Base-by-base conservation (phyloP, 2,113 vertebrate genomes). In the Cariama cristata region DNA sequence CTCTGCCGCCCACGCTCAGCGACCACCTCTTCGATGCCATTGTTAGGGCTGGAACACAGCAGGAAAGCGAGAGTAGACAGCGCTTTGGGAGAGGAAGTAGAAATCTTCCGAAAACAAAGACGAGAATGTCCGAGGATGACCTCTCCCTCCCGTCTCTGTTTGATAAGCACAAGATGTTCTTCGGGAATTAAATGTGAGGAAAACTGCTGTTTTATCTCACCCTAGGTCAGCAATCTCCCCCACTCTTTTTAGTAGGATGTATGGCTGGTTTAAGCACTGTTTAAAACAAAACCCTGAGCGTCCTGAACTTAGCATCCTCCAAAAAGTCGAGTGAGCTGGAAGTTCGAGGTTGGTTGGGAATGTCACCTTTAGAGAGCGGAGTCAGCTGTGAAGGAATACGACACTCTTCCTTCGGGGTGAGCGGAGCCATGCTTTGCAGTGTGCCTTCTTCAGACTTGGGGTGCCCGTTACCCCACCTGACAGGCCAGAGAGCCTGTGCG, bases 361-460 rank as follows among this genome's bases (percentile, higher is more conserved):
- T 4, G 11, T 67, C 79, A 17, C 62, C 42, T 59, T 68, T 45
- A 16, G 59, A 32, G 40, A 50, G 40, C 2, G 14, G 45, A 58
- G 26, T n/a, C 60, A 76, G 24, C 69, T 71, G 11, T 18, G 26
- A 55, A 67, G 53, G 42, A 74, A 3, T 21, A 8, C 50, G 60
- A 10, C 12, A 1, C 66, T 24, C 7, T 71, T 15, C 28, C 20
- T 42, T 9, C 11, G 1, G 16, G 6, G 47, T 5, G 20, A 59
- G 38, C 3, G 1, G 47, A 30, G 63, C 62, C 18, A 0, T 19
- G 38, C 33, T 40, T 12, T 17, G 16, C 44, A 9, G 67, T 1
- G 24, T 27, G 59, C 15, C 4, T 0, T 2, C 53, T 27, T 33
- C 35, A 17, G 2, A 2, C 15, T 3, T 6, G 1, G 32, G 32